These are phyloP conservation scores for Taeniopygia guttata DNA, from an alignment of 2,797 vertebrate genomes.

Conservation along the genomic window DNA sequence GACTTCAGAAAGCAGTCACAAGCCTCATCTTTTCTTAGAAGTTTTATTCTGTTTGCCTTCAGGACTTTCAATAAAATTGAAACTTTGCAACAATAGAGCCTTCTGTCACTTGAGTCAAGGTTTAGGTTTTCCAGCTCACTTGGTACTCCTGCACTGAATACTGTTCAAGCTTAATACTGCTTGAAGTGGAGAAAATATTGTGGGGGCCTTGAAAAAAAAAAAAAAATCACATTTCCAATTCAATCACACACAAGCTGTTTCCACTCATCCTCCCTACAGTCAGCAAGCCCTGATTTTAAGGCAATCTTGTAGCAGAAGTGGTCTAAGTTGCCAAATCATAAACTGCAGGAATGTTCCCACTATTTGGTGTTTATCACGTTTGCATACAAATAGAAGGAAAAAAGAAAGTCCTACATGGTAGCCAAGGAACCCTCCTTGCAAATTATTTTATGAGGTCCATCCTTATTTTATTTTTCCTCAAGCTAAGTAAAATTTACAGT, in stretches of 20 bases:
- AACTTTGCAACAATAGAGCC: not conserved
- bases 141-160: not conserved
- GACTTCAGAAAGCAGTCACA: not conserved
- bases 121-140: constrained; percentile 30
- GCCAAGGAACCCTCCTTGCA: not conserved
- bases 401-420: not conserved
- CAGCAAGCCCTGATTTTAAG: not conserved
- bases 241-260: not conserved
- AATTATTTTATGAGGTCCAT: not conserved
- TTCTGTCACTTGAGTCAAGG: not conserved
- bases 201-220: not conserved
- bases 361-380: not conserved
- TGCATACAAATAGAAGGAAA: not conserved
- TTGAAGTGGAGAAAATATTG: not conserved
- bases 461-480: not conserved
- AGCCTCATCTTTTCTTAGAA: not conserved
- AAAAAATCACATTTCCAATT: constrained; percentile 14
- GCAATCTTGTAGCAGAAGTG: not conserved
- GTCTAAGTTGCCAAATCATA: not conserved
- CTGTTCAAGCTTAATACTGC: not conserved
- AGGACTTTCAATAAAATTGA: not conserved
- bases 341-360: not conserved
- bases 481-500: not conserved
- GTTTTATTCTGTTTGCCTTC: not conserved
- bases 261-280: not conserved